Base-by-base conservation (phyloP, 2,113 vertebrate species). In the Caretta caretta region DNA sequence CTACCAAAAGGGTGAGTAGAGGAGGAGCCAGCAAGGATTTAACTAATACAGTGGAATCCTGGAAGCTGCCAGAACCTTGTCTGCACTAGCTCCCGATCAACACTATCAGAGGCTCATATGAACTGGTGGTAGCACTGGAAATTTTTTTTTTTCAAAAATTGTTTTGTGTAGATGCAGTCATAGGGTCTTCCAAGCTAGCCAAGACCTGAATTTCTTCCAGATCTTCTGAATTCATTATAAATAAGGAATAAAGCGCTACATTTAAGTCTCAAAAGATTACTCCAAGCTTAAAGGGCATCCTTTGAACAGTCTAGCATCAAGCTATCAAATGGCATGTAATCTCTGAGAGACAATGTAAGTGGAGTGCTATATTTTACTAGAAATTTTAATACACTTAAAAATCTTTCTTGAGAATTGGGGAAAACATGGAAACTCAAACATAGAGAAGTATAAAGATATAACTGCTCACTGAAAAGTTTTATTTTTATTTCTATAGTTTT, bases 31-130 rank as follows among this genome's bases (percentile, higher is more conserved):
- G 62, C 20, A 75, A 75, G 20, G 42, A 27, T 25, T 46, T 11
- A 76, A 76, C 42, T 69, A n/a, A 76, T 10, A 27, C 56, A 59
- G 56, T 56, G 54, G 54, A 56, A 56, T 8, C 5, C 72, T 75
- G 22, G n/a, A 75, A 38, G 22, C 38, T 42, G 72, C 72, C 38
- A 42, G 38, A 75, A 4, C 51, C 6, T 0, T 4, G 59, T 69
- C 46, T 53, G 20, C 62, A 19, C 29, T 86, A 91, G 48, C 14
- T 90, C 5, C 10, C 48, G 14, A 11, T 16, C 83, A 59, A 62
- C 2, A 24, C 24, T 85, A 54, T 75, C 42, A 29, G 49, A 1
- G 65, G 48, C n/a, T 84, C 10, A 51, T 22, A n/a, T 20, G 80
- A 10, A 53, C 42, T 22, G 22, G 29, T 79, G 17, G 1, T 2